These are phyloP conservation scores for Macrophya annulata DNA, from an alignment of 2,888 invertebrate species.

Conservation along the genomic window DNA sequence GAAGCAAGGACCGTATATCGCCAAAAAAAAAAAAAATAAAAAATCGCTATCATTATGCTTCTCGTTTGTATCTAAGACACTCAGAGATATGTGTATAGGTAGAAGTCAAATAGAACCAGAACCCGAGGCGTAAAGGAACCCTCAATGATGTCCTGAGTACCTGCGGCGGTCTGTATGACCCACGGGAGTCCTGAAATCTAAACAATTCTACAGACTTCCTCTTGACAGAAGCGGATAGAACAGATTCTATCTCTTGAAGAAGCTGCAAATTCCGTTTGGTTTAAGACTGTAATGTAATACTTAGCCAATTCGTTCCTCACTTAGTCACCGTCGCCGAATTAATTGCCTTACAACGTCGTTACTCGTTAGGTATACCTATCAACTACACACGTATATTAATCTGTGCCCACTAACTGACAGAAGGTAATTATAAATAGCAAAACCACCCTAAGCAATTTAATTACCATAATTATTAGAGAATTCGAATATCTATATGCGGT, in stretches of 20 bases:
- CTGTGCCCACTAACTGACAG: constrained; percentile 31
- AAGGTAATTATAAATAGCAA: constrained; percentile 39
- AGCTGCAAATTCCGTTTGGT: constrained; percentile 5
- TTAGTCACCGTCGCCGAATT: constrained; percentile 36
- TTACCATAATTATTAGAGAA: constrained; percentile 38
- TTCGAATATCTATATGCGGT: neutral
- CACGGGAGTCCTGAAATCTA: constrained; percentile 9
- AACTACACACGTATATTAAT: constrained; percentile 38
- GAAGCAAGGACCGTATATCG: neutral
- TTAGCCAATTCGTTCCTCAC: constrained; percentile 32
- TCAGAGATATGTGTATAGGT: neutral
- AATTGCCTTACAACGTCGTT: constrained; percentile 44
- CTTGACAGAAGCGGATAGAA: neutral
- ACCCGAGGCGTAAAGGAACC: neutral
- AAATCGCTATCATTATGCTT: neutral
- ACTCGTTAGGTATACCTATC: constrained; percentile 19
- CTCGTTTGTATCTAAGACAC: neutral
- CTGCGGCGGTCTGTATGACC: neutral
- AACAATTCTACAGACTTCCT: neutral
- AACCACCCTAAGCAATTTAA: constrained; percentile 43
- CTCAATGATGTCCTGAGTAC: neutral
- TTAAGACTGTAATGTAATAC: constrained; percentile 11
- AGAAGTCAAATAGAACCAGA: neutral
- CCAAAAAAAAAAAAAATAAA: no score
- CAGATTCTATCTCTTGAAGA: constrained; percentile 8